Base-by-base conservation (phyloP, 2,113 vertebrate genomes). In the Mustelus asterias region DNA sequence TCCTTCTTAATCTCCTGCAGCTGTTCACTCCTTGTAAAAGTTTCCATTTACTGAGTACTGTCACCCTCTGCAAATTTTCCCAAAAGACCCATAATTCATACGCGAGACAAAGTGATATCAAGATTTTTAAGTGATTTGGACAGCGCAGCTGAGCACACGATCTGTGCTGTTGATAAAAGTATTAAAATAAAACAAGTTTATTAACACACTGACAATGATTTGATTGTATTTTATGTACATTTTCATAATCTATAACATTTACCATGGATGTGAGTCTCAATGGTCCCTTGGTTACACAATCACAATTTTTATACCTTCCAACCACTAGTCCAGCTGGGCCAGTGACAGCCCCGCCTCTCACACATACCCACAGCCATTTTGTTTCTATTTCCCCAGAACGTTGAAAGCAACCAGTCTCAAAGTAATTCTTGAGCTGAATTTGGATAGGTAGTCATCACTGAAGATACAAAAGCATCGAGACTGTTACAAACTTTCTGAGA, bases 221-320 rank as follows among this genome's bases (percentile, higher is more conserved):
- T 58, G 54, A 3, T 26, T 90, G 48, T 60, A 14, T 60, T 58
- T 29, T 60, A 3, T 90, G 33, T 60, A 60, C 18, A 63, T 60
- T n/a, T 33, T 90, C 13, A 90, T 90, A 10, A 60, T 60, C n/a
- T 90, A n/a, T n/a, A 90, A 63, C 26, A 90, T 90, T 90, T 90
- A 90, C 29, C 13, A n/a, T 90, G 58, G 13, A 63, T n/a, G 26
- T 63, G 54, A 48, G 4, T 14, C 33, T 90, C 33, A 54, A 60
- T 89, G 24, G 86, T 58, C 26, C 26, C 54, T 29, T 24, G 26
- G 0, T 60, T 10, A 29, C 9, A 48, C 48, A 58, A 89, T 89
- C 26, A 60, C 37, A 86, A 20, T 48, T 86, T 86, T 86, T 86
- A 8, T 20, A 86, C 41, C 70, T 86, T 86, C 41, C 44, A 24